phyloP scores from a whole-genome alignment of 2,113 vertebrate species.

The Nesoenas mayeri region DNA sequence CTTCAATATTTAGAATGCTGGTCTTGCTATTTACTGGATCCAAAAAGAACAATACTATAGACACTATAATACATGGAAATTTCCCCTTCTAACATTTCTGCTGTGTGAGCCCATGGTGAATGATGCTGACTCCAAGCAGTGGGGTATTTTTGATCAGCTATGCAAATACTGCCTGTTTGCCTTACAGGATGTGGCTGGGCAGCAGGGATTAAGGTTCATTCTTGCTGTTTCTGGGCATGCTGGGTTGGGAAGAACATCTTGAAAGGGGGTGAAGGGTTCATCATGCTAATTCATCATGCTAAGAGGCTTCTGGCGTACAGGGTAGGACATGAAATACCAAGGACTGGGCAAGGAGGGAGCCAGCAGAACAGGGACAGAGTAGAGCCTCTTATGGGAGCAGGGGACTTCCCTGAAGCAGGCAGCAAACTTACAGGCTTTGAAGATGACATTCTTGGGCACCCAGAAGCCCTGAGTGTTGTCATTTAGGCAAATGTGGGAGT shows the following conservation, averaged over 20 bases:
- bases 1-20: background rate
- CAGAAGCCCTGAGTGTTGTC: fast-evolving
- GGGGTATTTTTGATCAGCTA: background rate
- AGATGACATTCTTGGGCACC: background rate
- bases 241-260: background rate
- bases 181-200: background rate
- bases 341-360: background rate
- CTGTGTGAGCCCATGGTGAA: background rate
- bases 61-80: fast-evolving
- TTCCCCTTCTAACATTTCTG: background rate
- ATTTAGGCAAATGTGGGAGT: background rate
- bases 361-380: background rate
- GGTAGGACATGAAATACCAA: background rate
- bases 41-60: background rate
- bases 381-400: background rate
- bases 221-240: background rate
- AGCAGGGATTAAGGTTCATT: background rate
- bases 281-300: background rate
- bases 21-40: background rate
- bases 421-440: background rate
- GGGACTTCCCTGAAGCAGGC: background rate
- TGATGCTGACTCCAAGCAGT: background rate
- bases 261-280: background rate
- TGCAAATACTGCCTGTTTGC: background rate
- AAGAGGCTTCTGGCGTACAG: background rate